Percentiles rank a stretch among this genome's conserved stretches.
These are phyloP conservation scores for Calliscelio sp. DNA, from an alignment of 2,888 invertebrate genomes.

Conservation along the genomic window DNA sequence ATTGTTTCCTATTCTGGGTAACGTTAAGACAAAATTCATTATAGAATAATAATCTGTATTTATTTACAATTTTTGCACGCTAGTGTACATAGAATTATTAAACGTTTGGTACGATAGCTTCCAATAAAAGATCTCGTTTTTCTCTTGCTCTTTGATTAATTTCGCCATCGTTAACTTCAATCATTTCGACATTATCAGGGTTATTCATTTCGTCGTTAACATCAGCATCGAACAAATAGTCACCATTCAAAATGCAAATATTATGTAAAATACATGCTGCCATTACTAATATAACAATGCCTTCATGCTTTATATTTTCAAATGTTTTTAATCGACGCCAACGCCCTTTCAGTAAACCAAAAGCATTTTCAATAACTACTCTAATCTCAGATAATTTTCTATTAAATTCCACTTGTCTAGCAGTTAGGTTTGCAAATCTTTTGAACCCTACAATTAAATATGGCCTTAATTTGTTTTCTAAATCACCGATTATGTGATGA, in stretches of 20 bases:
- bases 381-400: slow-evolving; percentile 31
- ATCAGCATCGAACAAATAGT: slow-evolving; percentile 12
- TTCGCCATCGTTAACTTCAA: slow-evolving; percentile 14
- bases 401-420: slow-evolving; percentile 33
- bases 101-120: slow-evolving; percentile 6
- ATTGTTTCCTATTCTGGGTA: too few species aligned
- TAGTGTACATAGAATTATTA: slow-evolving; percentile 15
- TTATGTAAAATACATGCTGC: slow-evolving; percentile 38
- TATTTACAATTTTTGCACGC: neutral
- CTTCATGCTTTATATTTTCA: slow-evolving; percentile 15
- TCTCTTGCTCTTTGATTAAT: slow-evolving; percentile 4
- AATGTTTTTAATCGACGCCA: slow-evolving; percentile 45
- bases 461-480: slow-evolving; percentile 35
- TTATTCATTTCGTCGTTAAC: slow-evolving; percentile 19
- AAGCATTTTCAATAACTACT: slow-evolving; percentile 43
- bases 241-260: slow-evolving; percentile 31
- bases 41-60: too few species aligned
- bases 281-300: slow-evolving; percentile 7
- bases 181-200: slow-evolving; percentile 8
- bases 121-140: slow-evolving; percentile 23
- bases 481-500: slow-evolving; percentile 54
- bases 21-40: too few species aligned
- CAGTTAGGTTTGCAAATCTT: slow-evolving; percentile 30
- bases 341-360: slow-evolving; percentile 38
- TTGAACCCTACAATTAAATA: slow-evolving; percentile 19